Evolutionary conservation across 2,888 invertebrate species (phyloP).

Genomic region (Zonitis immaculata): DNA sequence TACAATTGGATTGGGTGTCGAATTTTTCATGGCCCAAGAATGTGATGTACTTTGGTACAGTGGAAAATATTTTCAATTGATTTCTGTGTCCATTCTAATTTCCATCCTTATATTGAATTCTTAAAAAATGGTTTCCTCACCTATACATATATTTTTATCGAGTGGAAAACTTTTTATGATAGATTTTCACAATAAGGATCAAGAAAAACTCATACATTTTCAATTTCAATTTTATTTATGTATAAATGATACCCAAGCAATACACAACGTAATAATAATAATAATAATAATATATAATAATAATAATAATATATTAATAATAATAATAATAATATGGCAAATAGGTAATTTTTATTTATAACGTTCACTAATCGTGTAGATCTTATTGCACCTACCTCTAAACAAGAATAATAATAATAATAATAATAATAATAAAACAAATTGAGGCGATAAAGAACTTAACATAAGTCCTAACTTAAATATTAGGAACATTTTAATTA

Average conservation of each 20-base stretch:
- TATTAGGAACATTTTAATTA: slow-evolving; percentile 45
- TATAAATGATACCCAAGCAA: slow-evolving; percentile 51
- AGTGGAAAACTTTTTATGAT: no score
- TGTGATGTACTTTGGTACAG: no score
- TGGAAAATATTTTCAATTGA: no score
- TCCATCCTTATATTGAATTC: no score
- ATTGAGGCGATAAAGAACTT: slow-evolving; percentile 28
- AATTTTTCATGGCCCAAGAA: no score
- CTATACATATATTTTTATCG: no score
- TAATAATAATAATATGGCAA: slow-evolving; percentile 50
- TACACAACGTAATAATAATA: slow-evolving; percentile 48
- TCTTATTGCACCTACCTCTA: slow-evolving; percentile 51
- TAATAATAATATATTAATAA: slow-evolving; percentile 30
- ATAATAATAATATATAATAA: slow-evolving; percentile 30
- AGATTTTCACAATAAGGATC: no score
- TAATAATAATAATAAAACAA: slow-evolving; percentile 33
- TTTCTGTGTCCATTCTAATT: no score
- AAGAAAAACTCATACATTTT: no score
- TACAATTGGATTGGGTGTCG: no score
- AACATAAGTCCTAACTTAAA: slow-evolving; percentile 42
- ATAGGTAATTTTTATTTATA: slow-evolving; percentile 45
- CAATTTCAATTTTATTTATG: slow-evolving; percentile 34
- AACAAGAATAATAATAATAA: slow-evolving; percentile 22
- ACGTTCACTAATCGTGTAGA: slow-evolving; percentile 42
- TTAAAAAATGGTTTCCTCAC: no score